These are phyloP conservation scores for Sycophila texana DNA, from an alignment of 2,888 invertebrate species.

Conservation along the genomic window DNA sequence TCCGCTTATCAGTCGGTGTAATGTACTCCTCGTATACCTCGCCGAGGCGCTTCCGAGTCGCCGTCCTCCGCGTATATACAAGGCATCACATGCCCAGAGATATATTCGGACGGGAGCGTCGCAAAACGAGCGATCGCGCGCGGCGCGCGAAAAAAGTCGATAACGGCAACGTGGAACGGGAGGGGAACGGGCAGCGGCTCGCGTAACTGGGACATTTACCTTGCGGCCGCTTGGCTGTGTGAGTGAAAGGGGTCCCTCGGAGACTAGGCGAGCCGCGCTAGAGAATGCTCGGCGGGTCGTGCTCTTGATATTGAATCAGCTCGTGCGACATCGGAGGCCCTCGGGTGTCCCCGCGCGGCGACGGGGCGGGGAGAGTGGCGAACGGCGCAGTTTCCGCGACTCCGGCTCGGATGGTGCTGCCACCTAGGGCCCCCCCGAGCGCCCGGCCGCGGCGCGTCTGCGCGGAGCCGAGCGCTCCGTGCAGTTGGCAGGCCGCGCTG, in stretches of 20 bases:
- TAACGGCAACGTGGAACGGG: conserved; percentile 20
- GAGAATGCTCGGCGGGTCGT: conserved; percentile 38
- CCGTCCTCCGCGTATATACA: no score
- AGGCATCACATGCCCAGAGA: no score
- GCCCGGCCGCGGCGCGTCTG: not conserved
- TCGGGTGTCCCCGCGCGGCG: conserved; percentile 18
- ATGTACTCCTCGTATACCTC: no score
- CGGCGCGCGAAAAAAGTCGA: conserved; percentile 45
- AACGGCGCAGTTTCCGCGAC: conserved; percentile 53
- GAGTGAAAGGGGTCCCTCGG: conserved; percentile 34
- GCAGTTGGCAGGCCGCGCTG: conserved; percentile 39
- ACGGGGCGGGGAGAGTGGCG: not conserved
- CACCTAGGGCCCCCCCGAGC: conserved; percentile 14
- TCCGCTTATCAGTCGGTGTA: not conserved
- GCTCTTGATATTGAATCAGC: conserved; percentile 58
- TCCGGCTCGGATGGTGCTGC: conserved; percentile 26
- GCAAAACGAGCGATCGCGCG: not conserved
- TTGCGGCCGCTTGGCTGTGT: conserved; percentile 13
- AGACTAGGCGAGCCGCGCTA: not conserved
- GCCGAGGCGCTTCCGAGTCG: no score
- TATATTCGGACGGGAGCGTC: no score
- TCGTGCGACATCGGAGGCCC: conserved; percentile 54
- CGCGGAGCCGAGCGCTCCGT: conserved; percentile 9
- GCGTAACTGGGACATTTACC: conserved; percentile 50
- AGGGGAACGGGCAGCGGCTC: conserved; percentile 15